Conservation (phyloP, 2,113 vertebrate species). For the Chaetodon auriga region DNA sequence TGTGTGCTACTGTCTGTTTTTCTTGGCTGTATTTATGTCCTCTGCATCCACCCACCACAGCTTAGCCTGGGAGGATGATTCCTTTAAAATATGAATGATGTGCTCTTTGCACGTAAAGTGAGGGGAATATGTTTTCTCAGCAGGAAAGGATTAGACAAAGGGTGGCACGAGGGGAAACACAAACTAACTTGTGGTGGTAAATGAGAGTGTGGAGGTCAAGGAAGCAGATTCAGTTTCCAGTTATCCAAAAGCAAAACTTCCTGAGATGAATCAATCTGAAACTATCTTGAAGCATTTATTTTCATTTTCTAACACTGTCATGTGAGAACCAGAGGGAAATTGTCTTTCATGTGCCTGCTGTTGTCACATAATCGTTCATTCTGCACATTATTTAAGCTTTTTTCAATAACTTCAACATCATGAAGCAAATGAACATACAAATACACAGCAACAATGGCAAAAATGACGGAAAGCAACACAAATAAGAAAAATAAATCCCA, state of each 20-base stretch:
- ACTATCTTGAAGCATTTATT: neutral
- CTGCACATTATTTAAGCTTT: neutral
- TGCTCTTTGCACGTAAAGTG: slow-evolving; percentile 52
- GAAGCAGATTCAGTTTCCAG: neutral
- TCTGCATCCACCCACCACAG: slow-evolving; percentile 21
- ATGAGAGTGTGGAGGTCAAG: neutral
- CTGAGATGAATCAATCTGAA: neutral
- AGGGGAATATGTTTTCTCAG: neutral
- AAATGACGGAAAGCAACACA: neutral
- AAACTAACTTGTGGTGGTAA: slow-evolving; percentile 7
- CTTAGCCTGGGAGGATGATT: slow-evolving; percentile 15
- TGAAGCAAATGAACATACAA: neutral
- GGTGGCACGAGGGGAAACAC: neutral
- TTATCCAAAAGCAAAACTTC: neutral
- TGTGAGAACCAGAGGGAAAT: neutral
- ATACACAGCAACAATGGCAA: neutral
- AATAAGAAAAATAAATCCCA: too few relatives aligned
- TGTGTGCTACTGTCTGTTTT: slow-evolving; percentile 30
- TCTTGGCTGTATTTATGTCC: slow-evolving; percentile 34
- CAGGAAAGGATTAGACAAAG: neutral
- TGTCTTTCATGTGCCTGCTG: neutral
- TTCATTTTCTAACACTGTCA: neutral
- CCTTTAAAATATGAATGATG: slow-evolving; percentile 28
- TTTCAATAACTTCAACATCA: neutral
- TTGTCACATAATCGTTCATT: neutral